These are phyloP conservation scores for Drosophila sp. DNA, from an alignment of 1,140 invertebrate genomes.

Conservation along the genomic window DNA sequence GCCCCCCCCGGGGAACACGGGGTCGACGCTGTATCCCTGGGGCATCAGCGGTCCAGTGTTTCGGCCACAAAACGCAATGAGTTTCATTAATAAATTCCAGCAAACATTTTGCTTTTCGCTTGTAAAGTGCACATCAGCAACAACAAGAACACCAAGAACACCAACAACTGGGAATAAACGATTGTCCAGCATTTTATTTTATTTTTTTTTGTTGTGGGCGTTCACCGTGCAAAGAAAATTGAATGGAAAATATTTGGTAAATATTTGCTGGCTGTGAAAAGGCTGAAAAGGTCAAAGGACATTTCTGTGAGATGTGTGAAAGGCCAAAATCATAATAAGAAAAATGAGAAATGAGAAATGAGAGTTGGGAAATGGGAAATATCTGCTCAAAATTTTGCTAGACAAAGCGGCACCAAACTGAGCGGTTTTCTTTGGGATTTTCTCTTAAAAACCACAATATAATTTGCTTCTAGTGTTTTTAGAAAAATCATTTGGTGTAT, in stretches of 20 bases:
- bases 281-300: constrained; percentile 46
- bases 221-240: constrained; percentile 51
- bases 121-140: constrained; percentile 8
- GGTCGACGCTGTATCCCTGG: constrained; percentile 11
- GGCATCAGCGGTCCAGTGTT: constrained; percentile 21
- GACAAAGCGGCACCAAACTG: constrained; percentile 48
- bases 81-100: constrained; percentile 61
- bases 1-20: constrained; percentile 34
- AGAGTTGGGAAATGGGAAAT: no score
- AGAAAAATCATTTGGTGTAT: no score
- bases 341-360: constrained; percentile 63
- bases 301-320: constrained; percentile 43
- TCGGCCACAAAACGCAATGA: constrained; percentile 41
- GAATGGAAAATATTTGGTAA: constrained; percentile 77
- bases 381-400: constrained; percentile 40
- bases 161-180: neutral
- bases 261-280: constrained; percentile 58
- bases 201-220: constrained; percentile 60
- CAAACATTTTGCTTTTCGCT: neutral
- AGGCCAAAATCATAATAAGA: constrained; percentile 30
- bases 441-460: neutral
- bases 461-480: no score
- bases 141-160: constrained; percentile 17
- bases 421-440: constrained; percentile 1
- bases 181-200: neutral